Evolutionary conservation across 2,888 invertebrate species (phyloP).

Genomic region (Congeria kusceri): DNA sequence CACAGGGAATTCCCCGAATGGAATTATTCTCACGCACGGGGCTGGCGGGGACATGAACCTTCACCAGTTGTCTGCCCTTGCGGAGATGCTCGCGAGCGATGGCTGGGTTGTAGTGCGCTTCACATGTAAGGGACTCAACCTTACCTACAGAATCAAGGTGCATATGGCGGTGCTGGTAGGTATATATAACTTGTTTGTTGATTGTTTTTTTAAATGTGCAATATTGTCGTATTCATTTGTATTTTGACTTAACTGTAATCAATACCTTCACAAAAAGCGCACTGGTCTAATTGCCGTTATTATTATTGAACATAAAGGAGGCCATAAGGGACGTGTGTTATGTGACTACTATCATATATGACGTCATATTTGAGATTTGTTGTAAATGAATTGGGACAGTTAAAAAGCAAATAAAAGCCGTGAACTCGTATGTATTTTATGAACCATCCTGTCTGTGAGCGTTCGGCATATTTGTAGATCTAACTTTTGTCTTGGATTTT

Average conservation of each 20-base stretch:
- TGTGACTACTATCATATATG: too few relatives aligned
- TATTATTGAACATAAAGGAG: too few relatives aligned
- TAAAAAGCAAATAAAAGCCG: too few relatives aligned
- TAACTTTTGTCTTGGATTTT: not conserved
- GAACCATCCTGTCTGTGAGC: too few relatives aligned
- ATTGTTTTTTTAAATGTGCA: too few relatives aligned
- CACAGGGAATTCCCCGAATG: not conserved
- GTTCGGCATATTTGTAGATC: not conserved
- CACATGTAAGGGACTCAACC: constrained; percentile 66
- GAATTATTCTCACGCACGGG: constrained; percentile 64
- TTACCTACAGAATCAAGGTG: constrained; percentile 60
- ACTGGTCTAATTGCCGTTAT: too few relatives aligned
- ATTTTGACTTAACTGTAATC: too few relatives aligned
- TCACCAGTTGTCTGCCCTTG: constrained; percentile 42
- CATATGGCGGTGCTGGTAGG: constrained; percentile 59
- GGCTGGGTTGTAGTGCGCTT: constrained; percentile 56
- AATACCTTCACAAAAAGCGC: too few relatives aligned
- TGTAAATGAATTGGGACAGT: too few relatives aligned
- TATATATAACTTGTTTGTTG: not conserved
- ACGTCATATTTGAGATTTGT: too few relatives aligned
- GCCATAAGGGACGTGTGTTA: too few relatives aligned
- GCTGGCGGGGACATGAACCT: constrained; percentile 68
- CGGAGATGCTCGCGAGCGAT: constrained; percentile 32
- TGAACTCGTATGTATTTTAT: too few relatives aligned
- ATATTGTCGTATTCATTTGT: not conserved